Conservation (phyloP, 2,888 invertebrate genomes). For the Dorcus hopei region DNA sequence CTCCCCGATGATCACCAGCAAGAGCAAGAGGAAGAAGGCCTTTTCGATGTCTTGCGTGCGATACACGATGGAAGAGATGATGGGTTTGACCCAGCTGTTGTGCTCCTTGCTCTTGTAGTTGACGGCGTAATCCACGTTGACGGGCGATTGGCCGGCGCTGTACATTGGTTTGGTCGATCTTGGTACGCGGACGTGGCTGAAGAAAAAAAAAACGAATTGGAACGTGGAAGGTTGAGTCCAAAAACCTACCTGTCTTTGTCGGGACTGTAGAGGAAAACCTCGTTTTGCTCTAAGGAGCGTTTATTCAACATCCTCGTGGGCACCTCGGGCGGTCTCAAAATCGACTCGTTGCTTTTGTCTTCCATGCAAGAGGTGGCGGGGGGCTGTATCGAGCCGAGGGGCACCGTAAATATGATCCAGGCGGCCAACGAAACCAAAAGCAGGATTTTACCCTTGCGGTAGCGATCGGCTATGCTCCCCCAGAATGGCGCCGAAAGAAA, state of each 20-base stretch:
- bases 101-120: constrained; percentile 72
- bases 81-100: constrained; percentile 79
- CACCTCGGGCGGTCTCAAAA: constrained; percentile 59
- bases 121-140: constrained; percentile 69
- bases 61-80: constrained; percentile 92
- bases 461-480: constrained; percentile 89
- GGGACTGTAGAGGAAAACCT: not conserved
- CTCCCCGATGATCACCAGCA: constrained; percentile 93
- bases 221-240: not conserved
- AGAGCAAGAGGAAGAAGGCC: constrained; percentile 89
- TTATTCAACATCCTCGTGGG: constrained; percentile 51
- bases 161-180: constrained; percentile 47
- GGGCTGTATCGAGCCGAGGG: constrained; percentile 93
- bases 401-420: constrained; percentile 96
- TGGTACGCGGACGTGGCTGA: constrained; percentile 42
- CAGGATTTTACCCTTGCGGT: constrained; percentile 82
- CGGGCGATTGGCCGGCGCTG: constrained; percentile 66
- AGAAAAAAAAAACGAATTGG: not conserved
- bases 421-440: constrained; percentile 87
- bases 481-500: constrained; percentile 97
- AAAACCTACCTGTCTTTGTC: constrained; percentile 1
- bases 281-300: constrained; percentile 45
- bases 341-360: constrained; percentile 60
- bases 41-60: constrained; percentile 86
- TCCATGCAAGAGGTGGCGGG: constrained; percentile 85